Percentiles rank a stretch among this genome's conserved stretches.
These are phyloP conservation scores for Hoplostethus mediterraneus DNA, from an alignment of 2,797 vertebrate genomes.

Conservation along the genomic window DNA sequence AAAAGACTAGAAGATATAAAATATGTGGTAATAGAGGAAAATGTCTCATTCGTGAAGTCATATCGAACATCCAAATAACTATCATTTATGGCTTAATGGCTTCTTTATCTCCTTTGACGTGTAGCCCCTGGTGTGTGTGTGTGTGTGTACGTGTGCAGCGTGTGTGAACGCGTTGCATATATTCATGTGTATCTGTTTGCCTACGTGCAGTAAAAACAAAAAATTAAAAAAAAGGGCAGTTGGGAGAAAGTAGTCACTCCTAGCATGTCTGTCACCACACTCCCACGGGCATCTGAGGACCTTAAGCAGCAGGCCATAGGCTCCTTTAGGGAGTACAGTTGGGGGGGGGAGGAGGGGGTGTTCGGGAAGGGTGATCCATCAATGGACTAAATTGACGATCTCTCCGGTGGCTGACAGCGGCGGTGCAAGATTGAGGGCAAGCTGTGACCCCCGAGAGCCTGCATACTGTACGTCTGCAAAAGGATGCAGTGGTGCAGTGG, in stretches of 20 bases:
- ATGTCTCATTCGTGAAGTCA: background rate
- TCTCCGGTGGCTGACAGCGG: constrained; percentile 60
- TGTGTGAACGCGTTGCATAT: background rate
- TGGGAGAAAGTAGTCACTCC: background rate
- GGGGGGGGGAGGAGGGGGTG: constrained; percentile 26
- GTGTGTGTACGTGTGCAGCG: background rate
- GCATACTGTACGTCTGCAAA: constrained; percentile 58
- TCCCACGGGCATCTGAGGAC: background rate
- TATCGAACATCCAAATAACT: constrained; percentile 1
- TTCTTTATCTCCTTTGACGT: constrained; percentile 1
- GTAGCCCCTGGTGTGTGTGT: background rate
- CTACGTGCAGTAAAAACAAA: no score
- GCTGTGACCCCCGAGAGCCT: constrained; percentile 45
- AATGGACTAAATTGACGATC: constrained; percentile 45
- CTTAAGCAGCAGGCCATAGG: constrained; percentile 34
- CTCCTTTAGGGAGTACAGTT: constrained; percentile 30
- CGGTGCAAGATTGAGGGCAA: constrained; percentile 43
- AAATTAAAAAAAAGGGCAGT: background rate
- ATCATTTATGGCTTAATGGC: background rate
- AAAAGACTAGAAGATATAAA: background rate
- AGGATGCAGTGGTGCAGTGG: constrained; percentile 3
- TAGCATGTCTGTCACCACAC: background rate
- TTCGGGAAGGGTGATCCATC: constrained; percentile 42
- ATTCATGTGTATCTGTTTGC: background rate
- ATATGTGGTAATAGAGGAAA: background rate